Base-by-base conservation (phyloP, 2,888 invertebrate species). In the Melipona beecheii region DNA sequence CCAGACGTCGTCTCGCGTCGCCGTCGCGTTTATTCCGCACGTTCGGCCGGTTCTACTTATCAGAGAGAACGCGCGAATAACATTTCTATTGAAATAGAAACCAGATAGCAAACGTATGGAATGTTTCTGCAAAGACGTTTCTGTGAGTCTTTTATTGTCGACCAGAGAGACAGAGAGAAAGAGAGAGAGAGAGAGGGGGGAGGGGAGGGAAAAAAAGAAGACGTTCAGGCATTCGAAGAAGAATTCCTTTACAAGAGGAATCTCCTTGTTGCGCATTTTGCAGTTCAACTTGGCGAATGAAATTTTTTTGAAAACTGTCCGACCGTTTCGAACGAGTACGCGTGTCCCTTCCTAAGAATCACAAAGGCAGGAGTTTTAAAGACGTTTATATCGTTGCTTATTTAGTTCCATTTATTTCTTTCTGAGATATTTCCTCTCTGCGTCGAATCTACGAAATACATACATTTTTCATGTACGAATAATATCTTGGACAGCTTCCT, bases 61-160 rank as follows among this genome's bases (percentile, higher is more conserved):
- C 60, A 13, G 13, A 31, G 19, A 43, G 24, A 43, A 62, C 17
- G 27, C 15, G 66, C n/a, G 71, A 71, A 56, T 50, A 72, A 72
- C 43, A 43, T 81, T 83, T 81, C 75, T 64, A 72, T 83, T 52
- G 68, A 43, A 72, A 81, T 56, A 64, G 72, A 72, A 76, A 76
- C 72, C 62, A 68, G 81, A 76, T 81, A 68, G 50, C 27, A 56
- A 56, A 80, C 72, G 72, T 76, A 72, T 64, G 60, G 49, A 52
- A 81, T 66, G 70, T 24, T 50, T 62, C 73, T 43, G 52, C 52
- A 64, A 49, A 78, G 56, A 31, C 56, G 50, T 68, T 43, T 58
- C 54, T 54, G 17, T n/a, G 52, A 43, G 58, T 52, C 70, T 70
- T 43, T 79, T 58, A 82, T 70, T 65, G 74, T 71, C 58, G 21